phyloP scores from a whole-genome alignment of 1,140 invertebrate species.

The Prorops nasuta region DNA sequence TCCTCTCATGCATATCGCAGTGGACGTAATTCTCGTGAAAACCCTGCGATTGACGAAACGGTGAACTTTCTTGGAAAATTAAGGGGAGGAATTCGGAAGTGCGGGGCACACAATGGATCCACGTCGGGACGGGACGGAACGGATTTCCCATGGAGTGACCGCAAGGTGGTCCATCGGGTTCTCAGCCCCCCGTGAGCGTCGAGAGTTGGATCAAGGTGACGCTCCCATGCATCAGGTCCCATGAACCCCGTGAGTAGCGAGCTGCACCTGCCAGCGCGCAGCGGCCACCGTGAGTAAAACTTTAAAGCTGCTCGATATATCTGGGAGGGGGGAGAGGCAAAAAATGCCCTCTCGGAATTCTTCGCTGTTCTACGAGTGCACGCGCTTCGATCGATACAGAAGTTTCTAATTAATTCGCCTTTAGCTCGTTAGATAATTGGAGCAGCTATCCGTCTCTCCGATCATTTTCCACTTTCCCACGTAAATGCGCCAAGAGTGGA shows the following conservation, averaged over 20 bases:
- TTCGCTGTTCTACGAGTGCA: no score
- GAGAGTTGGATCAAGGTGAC: background rate
- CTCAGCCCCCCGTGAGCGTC: background rate
- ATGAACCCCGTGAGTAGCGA: background rate
- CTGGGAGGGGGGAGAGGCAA: no score
- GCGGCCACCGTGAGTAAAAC: background rate
- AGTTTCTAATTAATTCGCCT: slow-evolving; percentile 1
- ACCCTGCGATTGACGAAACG: no score
- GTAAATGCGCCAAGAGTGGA: slow-evolving; percentile 4
- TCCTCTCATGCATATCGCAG: no score
- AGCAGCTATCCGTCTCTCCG: background rate
- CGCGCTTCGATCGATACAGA: background rate
- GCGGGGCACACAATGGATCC: no score
- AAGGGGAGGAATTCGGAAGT: no score
- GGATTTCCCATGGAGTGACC: slow-evolving; percentile 28
- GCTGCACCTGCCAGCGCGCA: background rate
- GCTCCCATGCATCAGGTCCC: background rate
- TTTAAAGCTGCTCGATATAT: background rate
- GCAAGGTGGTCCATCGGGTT: slow-evolving; percentile 16
- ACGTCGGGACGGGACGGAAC: no score
- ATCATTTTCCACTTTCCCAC: slow-evolving; percentile 10
- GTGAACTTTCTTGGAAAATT: no score
- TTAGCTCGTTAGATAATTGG: background rate
- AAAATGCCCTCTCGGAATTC: no score
- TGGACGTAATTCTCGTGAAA: no score